phyloP scores from a whole-genome alignment of 2,888 invertebrate genomes.

The Steinernema carpocapsae region DNA sequence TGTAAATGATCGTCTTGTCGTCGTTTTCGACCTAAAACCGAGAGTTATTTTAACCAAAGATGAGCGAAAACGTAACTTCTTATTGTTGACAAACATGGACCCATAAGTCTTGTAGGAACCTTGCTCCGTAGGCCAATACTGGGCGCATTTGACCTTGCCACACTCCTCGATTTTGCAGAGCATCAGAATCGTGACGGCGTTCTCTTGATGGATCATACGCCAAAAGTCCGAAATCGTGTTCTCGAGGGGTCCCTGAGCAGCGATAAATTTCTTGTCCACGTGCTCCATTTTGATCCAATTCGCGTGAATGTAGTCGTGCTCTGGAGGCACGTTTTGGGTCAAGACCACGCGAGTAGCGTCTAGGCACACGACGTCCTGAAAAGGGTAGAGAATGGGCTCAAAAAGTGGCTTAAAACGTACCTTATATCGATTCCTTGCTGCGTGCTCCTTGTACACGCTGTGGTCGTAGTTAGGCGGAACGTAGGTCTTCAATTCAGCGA shows the following conservation, averaged over 20 bases:
- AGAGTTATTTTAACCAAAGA: neutral
- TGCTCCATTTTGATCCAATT: slow-evolving; percentile 49
- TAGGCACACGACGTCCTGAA: slow-evolving; percentile 41
- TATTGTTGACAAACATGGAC: slow-evolving; percentile 42
- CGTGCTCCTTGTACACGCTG: slow-evolving; percentile 28
- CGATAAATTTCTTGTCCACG: slow-evolving; percentile 47
- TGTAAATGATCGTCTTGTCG: slow-evolving; percentile 36
- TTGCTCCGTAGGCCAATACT: slow-evolving; percentile 45
- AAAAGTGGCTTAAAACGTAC: too few species aligned
- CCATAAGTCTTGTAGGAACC: slow-evolving; percentile 42
- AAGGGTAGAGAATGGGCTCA: too few species aligned
- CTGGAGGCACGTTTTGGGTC: slow-evolving; percentile 40
- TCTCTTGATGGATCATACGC: slow-evolving; percentile 47
- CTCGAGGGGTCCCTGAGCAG: slow-evolving; percentile 48
- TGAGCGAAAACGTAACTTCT: slow-evolving; percentile 33
- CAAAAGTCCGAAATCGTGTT: slow-evolving; percentile 45
- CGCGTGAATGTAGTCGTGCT: slow-evolving; percentile 55
- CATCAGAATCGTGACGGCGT: slow-evolving; percentile 42
- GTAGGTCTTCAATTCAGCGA: slow-evolving; percentile 38
- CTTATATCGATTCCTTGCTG: slow-evolving; percentile 41
- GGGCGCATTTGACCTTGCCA: slow-evolving; percentile 40
- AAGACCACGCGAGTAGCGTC: slow-evolving; percentile 48
- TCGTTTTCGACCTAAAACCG: slow-evolving; percentile 37
- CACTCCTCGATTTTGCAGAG: slow-evolving; percentile 43
- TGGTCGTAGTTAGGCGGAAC: neutral